A percentile compares a stretch with the other conserved stretches of the same genome.
Conservation (phyloP, 2,888 invertebrate genomes). For the Tetragnatha montana region DNA sequence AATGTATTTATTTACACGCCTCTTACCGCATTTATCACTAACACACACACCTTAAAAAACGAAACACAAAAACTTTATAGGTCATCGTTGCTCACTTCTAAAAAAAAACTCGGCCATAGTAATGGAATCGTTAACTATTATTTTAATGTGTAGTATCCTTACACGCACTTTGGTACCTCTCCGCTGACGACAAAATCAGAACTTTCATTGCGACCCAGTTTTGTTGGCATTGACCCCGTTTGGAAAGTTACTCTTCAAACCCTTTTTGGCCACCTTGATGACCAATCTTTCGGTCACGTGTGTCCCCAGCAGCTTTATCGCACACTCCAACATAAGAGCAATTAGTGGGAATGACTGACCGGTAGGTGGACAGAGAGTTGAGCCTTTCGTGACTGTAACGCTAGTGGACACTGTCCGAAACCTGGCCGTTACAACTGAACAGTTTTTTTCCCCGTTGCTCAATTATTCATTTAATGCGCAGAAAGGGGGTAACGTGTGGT, state of each 20-base stretch:
- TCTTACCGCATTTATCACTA: neutral
- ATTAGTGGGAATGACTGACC: conserved; percentile 27
- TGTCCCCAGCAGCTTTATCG: neutral
- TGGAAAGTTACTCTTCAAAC: neutral
- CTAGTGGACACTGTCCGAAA: neutral
- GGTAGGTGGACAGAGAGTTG: neutral
- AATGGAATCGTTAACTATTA: neutral
- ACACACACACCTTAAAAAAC: neutral
- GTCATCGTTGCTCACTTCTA: neutral
- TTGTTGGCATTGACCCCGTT: too few relatives aligned
- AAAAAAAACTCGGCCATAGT: neutral
- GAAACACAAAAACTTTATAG: neutral
- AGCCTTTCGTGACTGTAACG: neutral
- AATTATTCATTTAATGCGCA: neutral
- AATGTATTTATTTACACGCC: too few relatives aligned
- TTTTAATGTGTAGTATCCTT: neutral
- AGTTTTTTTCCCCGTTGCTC: neutral
- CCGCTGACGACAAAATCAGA: neutral
- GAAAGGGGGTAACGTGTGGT: neutral
- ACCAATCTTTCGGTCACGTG: conserved; percentile 9
- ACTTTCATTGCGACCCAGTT: neutral
- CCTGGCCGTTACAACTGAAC: neutral
- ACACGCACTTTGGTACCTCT: neutral
- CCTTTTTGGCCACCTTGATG: neutral
- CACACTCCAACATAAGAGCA: conserved; percentile 19